A percentile compares a stretch with the other conserved stretches of the same genome.
Conservation (phyloP, 2,113 vertebrate species). For the Ariopsis seemanni region DNA sequence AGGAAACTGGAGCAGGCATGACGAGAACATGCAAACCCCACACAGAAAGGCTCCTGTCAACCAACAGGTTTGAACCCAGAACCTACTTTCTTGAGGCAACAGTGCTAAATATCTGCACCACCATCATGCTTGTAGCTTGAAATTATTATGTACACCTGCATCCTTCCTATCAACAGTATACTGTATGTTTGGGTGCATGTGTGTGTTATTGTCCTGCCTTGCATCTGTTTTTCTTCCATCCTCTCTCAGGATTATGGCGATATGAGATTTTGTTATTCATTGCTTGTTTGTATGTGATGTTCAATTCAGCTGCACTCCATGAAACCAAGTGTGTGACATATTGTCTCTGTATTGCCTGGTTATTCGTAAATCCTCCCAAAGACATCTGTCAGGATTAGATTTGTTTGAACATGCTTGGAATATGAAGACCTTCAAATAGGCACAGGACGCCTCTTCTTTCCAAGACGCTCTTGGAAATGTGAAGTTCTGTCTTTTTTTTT, state of each 20-base stretch:
- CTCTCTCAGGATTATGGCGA: background rate
- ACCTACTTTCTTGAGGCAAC: too few species aligned
- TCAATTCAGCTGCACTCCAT: constrained; percentile 25
- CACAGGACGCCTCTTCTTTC: background rate
- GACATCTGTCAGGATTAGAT: constrained; percentile 34
- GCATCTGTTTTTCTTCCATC: background rate
- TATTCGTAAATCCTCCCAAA: constrained; percentile 27
- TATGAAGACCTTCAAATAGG: background rate
- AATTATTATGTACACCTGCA: background rate
- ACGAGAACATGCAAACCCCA: too few species aligned
- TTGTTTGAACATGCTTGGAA: constrained; percentile 24
- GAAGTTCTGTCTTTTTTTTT: background rate
- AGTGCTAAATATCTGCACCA: too few species aligned
- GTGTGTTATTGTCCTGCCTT: background rate
- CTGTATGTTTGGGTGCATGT: background rate
- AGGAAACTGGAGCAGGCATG: too few species aligned
- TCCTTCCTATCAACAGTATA: background rate
- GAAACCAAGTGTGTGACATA: constrained; percentile 27
- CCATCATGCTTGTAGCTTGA: too few species aligned
- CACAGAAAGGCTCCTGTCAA: too few species aligned
- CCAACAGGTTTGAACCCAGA: too few species aligned
- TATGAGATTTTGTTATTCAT: constrained; percentile 26
- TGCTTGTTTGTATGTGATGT: background rate
- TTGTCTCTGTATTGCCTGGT: constrained; percentile 24
- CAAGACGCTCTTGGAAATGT: background rate